Evolutionary conservation across 2,888 invertebrate species (phyloP), one percentile per base, ranked within the genome.

Genomic region (Himalopsyche tibetana): DNA sequence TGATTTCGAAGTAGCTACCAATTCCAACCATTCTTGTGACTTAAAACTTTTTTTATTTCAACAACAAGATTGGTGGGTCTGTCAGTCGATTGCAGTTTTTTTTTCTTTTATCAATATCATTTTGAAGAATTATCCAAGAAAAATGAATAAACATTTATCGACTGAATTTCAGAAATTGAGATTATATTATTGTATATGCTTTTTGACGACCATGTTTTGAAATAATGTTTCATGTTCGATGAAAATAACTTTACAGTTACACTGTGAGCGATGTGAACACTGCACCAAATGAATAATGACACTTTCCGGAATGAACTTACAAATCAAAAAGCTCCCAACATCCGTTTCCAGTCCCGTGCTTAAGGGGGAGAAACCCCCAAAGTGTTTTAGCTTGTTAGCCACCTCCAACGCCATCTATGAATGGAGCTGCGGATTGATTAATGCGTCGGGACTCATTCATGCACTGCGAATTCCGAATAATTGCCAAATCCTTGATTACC

Each of bases 281-380:
- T 63, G 69, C n/a, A 80, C 51, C 45, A 51, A 42, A 36, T 85
- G 85, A 85, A 79, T 82, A 85, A 85, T 80, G 85, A 85, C 79
- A 74, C 83, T 56, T 36, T 42, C 36, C 80, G 82, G 79, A 85
- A 85, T 85, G 85, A 85, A 85, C 82, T 69, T 83, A 74, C 85
- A 85, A 85, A 85, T 85, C 85, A 85, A 80, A 74, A 85, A 85
- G 85, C 82, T 42, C 82, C 79, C 63, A 19, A 63, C 63, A 63
- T 63, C 63, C 63, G 63, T 63, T 63, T 63, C 19, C 63, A 63
- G 63, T 63, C 8, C 63, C 8, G 19, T 63, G 19, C 63, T 63
- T 28, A 19, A 63, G 63, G 63, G n/a, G 63, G 63, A 6, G 28
- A n/a, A 8, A 19, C 19, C 15, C 19, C 63, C 28, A 19, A 63